These are phyloP conservation scores for Agonopterix heracliana DNA, from an alignment of 2,888 invertebrate species.

Conservation along the genomic window DNA sequence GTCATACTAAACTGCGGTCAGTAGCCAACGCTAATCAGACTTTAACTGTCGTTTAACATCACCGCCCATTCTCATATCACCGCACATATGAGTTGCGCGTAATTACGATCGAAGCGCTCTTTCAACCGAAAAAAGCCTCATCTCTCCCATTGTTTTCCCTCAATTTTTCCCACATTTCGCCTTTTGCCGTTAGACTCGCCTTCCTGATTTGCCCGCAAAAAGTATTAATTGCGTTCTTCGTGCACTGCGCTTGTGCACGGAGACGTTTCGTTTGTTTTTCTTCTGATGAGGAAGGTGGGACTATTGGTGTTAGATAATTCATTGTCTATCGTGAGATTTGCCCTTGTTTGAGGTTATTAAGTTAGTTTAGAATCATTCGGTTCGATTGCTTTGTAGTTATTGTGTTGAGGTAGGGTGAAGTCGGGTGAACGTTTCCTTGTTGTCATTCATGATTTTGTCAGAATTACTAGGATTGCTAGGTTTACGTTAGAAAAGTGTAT, in stretches of 20 bases:
- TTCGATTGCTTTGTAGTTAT: no score
- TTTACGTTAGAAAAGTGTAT: no score
- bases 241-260: constrained; percentile 22
- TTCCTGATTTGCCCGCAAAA: constrained; percentile 67
- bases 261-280: constrained; percentile 4
- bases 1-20: no score
- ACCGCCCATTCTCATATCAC: constrained; percentile 34
- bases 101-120: constrained; percentile 70
- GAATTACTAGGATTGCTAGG: no score
- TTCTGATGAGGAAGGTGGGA: constrained; percentile 6
- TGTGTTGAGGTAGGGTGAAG: no score
- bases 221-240: constrained; percentile 66
- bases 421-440: no score
- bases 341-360: constrained; percentile 5
- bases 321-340: constrained; percentile 11
- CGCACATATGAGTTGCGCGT: constrained; percentile 49
- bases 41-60: background rate
- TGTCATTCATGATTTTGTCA: no score
- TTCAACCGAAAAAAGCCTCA: constrained; percentile 66
- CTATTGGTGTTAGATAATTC: constrained; percentile 11
- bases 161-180: constrained; percentile 68
- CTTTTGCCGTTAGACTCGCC: constrained; percentile 64
- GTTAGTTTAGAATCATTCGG: no score
- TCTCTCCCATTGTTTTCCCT: constrained; percentile 63
- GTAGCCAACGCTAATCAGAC: no score